A percentile compares a stretch with the other conserved stretches of the same genome.
phyloP scores from a whole-genome alignment of 2,113 vertebrate genomes.

The Poeciliopsis occidentalis region DNA sequence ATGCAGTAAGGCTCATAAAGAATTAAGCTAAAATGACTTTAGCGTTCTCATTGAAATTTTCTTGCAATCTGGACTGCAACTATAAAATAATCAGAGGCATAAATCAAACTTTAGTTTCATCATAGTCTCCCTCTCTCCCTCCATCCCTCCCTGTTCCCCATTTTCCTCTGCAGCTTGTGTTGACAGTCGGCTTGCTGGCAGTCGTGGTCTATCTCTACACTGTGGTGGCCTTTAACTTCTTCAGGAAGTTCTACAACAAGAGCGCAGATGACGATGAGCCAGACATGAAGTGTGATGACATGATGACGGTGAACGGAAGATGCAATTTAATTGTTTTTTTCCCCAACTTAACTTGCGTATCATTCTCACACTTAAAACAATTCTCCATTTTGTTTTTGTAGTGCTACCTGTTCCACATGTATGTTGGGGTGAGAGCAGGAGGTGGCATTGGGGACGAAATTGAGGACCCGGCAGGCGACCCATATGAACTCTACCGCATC shows the following conservation, averaged over 20 bases:
- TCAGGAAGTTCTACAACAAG: constrained; percentile 99
- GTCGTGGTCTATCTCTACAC: constrained; percentile 99
- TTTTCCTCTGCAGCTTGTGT: constrained; percentile 83
- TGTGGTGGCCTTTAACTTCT: constrained; percentile 98
- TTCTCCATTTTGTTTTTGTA: constrained; percentile 47
- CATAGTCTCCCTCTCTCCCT: not conserved
- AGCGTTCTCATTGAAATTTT: constrained; percentile 10
- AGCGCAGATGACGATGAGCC: constrained; percentile 95
- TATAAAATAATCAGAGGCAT: constrained; percentile 29
- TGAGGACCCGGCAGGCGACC: constrained; percentile 96
- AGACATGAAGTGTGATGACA: constrained; percentile 98
- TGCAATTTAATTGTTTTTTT: not conserved
- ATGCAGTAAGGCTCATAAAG: too few species aligned
- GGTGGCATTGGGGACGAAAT: constrained; percentile 98
- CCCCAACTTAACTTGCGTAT: not conserved
- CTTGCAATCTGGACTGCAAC: constrained; percentile 4
- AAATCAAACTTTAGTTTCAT: constrained; percentile 50
- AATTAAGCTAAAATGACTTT: constrained; percentile 21
- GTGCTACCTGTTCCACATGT: constrained; percentile 99
- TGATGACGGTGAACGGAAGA: constrained; percentile 91
- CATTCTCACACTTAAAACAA: not conserved
- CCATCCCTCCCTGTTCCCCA: not conserved
- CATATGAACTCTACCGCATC: constrained; percentile 97
- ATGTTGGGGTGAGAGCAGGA: constrained; percentile 95
- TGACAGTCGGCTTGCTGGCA: constrained; percentile 94